A percentile compares a stretch with the other conserved stretches of the same genome.
These are phyloP conservation scores for Pavo muticus DNA, from an alignment of 2,113 vertebrate species.

Conservation along the genomic window DNA sequence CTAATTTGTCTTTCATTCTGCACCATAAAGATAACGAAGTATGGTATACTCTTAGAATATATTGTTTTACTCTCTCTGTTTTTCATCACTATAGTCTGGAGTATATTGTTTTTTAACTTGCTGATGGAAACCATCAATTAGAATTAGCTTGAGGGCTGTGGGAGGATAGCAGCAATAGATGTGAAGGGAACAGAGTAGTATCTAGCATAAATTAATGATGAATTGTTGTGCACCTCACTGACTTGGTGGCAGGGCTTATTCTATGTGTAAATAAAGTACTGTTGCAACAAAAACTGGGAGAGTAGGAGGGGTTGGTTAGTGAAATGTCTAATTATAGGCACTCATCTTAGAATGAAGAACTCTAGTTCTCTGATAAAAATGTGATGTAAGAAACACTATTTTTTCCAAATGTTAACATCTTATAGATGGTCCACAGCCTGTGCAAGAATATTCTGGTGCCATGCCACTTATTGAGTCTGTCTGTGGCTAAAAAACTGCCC, in stretches of 20 bases:
- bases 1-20: constrained; percentile 82
- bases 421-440: background rate
- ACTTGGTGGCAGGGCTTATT: constrained; percentile 1
- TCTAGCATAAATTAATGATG: constrained; percentile 63
- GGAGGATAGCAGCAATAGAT: constrained; percentile 49
- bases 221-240: constrained; percentile 51
- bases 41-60: constrained; percentile 53
- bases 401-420: constrained; percentile 21
- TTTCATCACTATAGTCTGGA: constrained; percentile 70
- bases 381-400: constrained; percentile 40
- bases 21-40: constrained; percentile 82
- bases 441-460: constrained; percentile 9
- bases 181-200: constrained; percentile 26
- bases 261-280: constrained; percentile 50
- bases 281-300: constrained; percentile 13
- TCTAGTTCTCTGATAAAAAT: constrained; percentile 48
- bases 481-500: background rate
- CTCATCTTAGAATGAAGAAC: constrained; percentile 9
- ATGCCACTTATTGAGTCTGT: background rate
- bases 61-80: constrained; percentile 69
- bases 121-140: constrained; percentile 76
- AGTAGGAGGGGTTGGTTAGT: constrained; percentile 28
- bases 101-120: constrained; percentile 77
- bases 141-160: constrained; percentile 67
- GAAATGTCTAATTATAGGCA: constrained; percentile 57